Evolutionary conservation across 2,113 vertebrate species (phyloP), one percentile per base, ranked within the genome.

Genomic region (Pelodiscus sinensis): DNA sequence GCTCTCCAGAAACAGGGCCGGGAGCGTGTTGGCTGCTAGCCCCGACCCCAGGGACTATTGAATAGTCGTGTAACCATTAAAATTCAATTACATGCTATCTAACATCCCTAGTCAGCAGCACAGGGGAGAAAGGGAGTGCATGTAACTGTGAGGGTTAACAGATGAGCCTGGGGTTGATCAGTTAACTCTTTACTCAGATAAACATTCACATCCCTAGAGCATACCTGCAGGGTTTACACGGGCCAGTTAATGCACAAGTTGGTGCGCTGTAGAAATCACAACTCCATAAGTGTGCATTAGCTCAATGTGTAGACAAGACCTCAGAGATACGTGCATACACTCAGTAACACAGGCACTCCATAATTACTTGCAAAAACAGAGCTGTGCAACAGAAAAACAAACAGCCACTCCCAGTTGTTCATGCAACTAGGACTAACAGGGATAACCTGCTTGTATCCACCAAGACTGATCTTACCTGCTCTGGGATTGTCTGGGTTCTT

Each of bases 401-500:
- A 77, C 25, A 52, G 75, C 18, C 22, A 4, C 82, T 68, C 60
- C 19, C 57, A 94, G 55, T 51, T 80, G 57, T 1, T 50, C 4
- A 50, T 2, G 38, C 5, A 1, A 0, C 11, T 1, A 6, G 4
- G 57, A 57, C 2, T 60, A 55, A 58, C 14, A 22, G 18, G 1
- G 22, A 29, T 31, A 21, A 78, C 5, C 27, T 31, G 27, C 27
- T 75, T 85, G 58, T 87, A 75, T 58, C 19, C 22, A 25, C 0
- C 0, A 31, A 29, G 51, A 82, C 65, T 38, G 73, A n/a, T 35
- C 98, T 97, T 86, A 99, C 99, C 99, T 97, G 99, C 99, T 98
- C 98, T 98, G 22, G 99, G 99, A 92, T 99, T 98, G 95, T 99
- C 99, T 0, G 99, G 99, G 95, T 99, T 99, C 97, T 99, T 99